phyloP scores from a whole-genome alignment of 2,113 vertebrate species.

The Leiothrix lutea region DNA sequence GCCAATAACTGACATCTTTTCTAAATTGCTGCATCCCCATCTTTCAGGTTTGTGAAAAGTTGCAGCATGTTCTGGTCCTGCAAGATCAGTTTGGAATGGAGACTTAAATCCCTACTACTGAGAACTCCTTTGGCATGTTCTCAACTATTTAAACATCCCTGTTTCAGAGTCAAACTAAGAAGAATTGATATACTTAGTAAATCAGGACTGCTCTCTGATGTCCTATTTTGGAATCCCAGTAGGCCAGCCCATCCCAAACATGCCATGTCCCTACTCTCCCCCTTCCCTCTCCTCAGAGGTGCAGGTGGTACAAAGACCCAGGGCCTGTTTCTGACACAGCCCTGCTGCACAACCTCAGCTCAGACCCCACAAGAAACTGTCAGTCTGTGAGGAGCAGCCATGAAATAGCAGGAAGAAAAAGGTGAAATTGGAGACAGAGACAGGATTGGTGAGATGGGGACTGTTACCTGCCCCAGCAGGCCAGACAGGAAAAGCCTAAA shows the following conservation, averaged over 20 bases:
- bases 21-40: not conserved
- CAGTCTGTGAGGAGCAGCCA: not conserved
- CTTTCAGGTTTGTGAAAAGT: not conserved
- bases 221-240: not conserved
- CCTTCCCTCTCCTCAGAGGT: not conserved
- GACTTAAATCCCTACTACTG: not conserved
- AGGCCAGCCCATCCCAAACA: not conserved
- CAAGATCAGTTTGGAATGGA: not conserved
- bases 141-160: not conserved
- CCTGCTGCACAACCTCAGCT: not conserved
- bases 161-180: not conserved
- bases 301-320: not conserved
- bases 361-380: not conserved
- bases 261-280: not conserved
- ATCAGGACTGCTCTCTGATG: not conserved
- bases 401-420: not conserved
- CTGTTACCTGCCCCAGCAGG: not conserved
- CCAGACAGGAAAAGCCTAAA: not conserved
- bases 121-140: not conserved
- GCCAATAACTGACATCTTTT: not conserved
- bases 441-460: not conserved
- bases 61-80: not conserved
- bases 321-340: not conserved
- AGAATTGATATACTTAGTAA: not conserved
- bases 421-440: not conserved